Conservation (phyloP, 2,797 vertebrate genomes). For the Mormyrops boulengeri region DNA sequence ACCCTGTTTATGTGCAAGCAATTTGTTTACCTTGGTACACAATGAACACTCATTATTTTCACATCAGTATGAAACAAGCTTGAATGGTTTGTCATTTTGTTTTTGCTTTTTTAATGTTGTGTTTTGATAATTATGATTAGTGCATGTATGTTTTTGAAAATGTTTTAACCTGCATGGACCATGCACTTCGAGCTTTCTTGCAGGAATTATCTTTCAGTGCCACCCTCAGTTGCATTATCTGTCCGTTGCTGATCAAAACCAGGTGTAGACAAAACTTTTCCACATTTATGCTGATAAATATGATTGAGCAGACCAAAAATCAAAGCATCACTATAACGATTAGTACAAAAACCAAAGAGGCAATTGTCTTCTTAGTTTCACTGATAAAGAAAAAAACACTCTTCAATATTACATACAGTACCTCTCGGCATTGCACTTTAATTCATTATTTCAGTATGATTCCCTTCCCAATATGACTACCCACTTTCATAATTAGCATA, state of each 20-base stretch:
- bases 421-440: background rate
- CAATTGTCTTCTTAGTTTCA: background rate
- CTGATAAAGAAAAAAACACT: background rate
- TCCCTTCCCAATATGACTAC: background rate
- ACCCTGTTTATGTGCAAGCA: background rate
- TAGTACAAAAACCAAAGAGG: background rate
- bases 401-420: background rate
- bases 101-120: background rate
- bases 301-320: background rate
- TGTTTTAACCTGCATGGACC: background rate
- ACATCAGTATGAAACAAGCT: background rate
- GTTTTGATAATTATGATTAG: background rate
- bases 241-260: background rate
- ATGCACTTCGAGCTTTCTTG: background rate
- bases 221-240: background rate
- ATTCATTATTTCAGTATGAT: background rate
- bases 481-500: background rate
- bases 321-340: background rate
- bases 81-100: background rate
- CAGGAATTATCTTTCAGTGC: background rate
- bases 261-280: background rate
- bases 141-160: background rate
- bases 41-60: background rate
- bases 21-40: background rate
- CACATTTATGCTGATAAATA: background rate